Percentiles rank a stretch among this genome's conserved stretches.
phyloP scores from a whole-genome alignment of 2,113 vertebrate genomes.

The Carlito syrichta region DNA sequence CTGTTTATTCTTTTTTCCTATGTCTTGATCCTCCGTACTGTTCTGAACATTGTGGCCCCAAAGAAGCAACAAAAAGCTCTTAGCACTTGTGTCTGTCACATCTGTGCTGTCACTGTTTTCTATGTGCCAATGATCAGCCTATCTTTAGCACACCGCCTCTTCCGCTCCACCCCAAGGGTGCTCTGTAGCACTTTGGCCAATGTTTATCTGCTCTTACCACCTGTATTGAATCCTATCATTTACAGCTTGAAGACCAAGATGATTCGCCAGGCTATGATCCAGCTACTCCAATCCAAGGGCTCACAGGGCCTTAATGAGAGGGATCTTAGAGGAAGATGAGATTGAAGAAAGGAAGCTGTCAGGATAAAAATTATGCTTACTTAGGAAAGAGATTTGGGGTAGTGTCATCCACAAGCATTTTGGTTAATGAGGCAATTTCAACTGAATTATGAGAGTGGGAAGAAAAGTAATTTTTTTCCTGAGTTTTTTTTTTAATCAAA shows the following conservation, averaged over 20 bases:
- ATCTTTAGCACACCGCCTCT: constrained; percentile 62
- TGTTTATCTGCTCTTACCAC: constrained; percentile 72
- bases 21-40: constrained; percentile 63
- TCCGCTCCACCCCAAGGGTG: constrained; percentile 32
- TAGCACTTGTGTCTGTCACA: constrained; percentile 64
- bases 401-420: background rate
- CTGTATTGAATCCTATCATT: constrained; percentile 73
- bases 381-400: background rate
- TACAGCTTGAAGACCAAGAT: constrained; percentile 73
- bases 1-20: constrained; percentile 70
- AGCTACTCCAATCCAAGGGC: constrained; percentile 7
- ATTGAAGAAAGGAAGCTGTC: background rate
- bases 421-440: background rate
- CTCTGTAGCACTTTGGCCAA: constrained; percentile 68
- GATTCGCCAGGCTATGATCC: constrained; percentile 47
- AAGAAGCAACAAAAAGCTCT: constrained; percentile 66
- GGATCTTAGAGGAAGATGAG: background rate
- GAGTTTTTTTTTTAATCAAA: constrained; percentile 1
- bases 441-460: background rate
- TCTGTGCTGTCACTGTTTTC: constrained; percentile 66
- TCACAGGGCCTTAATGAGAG: background rate
- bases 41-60: constrained; percentile 37
- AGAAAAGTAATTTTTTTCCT: background rate
- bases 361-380: background rate
- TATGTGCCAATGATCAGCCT: constrained; percentile 71